These are phyloP conservation scores for Agonum fuliginosum DNA, from an alignment of 2,888 invertebrate genomes.

Conservation along the genomic window DNA sequence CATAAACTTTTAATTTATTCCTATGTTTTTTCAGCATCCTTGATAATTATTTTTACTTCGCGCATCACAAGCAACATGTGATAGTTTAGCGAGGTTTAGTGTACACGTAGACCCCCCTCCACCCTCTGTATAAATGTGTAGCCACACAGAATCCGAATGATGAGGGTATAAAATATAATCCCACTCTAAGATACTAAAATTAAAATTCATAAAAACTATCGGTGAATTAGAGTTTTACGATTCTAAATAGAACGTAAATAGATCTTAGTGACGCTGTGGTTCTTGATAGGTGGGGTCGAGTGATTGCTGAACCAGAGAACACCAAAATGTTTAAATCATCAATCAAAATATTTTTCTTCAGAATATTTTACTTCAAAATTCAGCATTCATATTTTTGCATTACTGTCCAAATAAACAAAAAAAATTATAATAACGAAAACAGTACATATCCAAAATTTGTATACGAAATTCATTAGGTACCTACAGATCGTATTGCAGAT, in stretches of 20 bases:
- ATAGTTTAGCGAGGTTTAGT: neutral
- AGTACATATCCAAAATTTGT: too few relatives aligned
- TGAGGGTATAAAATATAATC: constrained; percentile 49
- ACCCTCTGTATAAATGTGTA: neutral
- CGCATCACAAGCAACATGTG: constrained; percentile 6
- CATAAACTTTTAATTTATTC: constrained; percentile 55
- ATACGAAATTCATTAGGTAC: too few relatives aligned
- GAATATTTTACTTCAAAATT: too few relatives aligned
- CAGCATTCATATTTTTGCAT: too few relatives aligned
- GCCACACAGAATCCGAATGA: constrained; percentile 31
- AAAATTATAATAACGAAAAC: too few relatives aligned
- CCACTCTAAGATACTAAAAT: constrained; percentile 54
- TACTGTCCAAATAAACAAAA: too few relatives aligned
- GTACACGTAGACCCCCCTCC: neutral
- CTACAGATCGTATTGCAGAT: too few relatives aligned
- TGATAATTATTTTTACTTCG: constrained; percentile 56
- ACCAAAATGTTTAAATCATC: constrained; percentile 3
- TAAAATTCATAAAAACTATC: constrained; percentile 58
- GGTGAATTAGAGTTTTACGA: constrained; percentile 56
- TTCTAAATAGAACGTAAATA: constrained; percentile 55
- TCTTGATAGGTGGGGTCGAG: constrained; percentile 15
- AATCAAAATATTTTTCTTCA: neutral
- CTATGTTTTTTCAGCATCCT: constrained; percentile 43
- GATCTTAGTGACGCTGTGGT: constrained; percentile 31
- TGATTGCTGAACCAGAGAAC: neutral